A percentile compares a stretch with the other conserved stretches of the same genome.
Evolutionary conservation across 2,113 vertebrate genomes (phyloP).

Genomic region (Neogobius melanostomus): DNA sequence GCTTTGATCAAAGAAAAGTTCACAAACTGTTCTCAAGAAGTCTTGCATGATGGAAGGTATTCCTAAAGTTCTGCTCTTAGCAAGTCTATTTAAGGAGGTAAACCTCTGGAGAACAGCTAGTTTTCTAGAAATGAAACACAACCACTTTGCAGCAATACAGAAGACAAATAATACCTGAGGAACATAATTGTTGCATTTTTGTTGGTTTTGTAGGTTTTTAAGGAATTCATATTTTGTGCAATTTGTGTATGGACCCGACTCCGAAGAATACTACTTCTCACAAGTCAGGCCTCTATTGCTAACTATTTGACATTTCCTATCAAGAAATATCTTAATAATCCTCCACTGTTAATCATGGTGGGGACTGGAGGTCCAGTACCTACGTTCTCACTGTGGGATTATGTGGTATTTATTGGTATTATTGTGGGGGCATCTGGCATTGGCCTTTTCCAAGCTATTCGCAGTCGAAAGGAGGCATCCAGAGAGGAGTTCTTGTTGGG

Average conservation of each 20-base stretch:
- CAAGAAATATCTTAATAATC: not conserved
- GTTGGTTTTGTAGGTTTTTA: no score
- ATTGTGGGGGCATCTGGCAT: constrained; percentile 68
- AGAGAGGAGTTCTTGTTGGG: constrained; percentile 77
- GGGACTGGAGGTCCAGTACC: constrained; percentile 69
- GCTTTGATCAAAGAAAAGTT: not conserved
- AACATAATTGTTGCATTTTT: no score
- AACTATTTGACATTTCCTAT: not conserved
- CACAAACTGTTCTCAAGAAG: not conserved
- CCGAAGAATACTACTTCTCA: no score
- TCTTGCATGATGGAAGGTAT: not conserved
- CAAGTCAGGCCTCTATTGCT: no score
- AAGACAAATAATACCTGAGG: not conserved
- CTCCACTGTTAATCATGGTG: constrained; percentile 51
- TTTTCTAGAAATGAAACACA: not conserved
- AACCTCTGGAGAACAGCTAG: not conserved
- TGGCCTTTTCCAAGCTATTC: constrained; percentile 78
- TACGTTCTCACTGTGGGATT: constrained; percentile 79
- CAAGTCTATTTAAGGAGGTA: no score
- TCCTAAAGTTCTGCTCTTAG: not conserved
- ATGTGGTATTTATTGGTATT: constrained; percentile 76
- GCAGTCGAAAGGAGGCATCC: constrained; percentile 67
- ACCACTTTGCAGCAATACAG: no score
- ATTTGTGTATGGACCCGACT: no score
- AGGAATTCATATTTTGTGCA: no score